Percentiles rank a stretch among this genome's conserved stretches.
phyloP scores from a whole-genome alignment of 1,140 invertebrate genomes.

The Nebria ingens region DNA sequence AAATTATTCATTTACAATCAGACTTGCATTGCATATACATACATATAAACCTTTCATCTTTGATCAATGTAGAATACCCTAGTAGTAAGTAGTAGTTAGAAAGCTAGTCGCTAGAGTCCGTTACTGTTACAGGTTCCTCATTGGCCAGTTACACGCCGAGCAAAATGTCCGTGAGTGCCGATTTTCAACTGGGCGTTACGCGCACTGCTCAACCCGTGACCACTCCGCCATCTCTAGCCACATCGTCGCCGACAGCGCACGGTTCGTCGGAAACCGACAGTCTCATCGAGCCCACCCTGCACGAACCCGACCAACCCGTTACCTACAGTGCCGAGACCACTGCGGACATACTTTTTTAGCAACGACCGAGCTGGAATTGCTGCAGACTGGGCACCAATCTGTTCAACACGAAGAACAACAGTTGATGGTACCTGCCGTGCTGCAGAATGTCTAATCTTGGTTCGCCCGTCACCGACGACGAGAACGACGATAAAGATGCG shows the following conservation, averaged over 20 bases:
- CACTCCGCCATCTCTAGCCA: slow-evolving; percentile 13
- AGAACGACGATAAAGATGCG: neutral
- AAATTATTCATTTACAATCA: too few species aligned
- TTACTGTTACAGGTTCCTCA: slow-evolving; percentile 28
- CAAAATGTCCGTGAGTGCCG: slow-evolving; percentile 25
- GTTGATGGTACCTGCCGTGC: neutral
- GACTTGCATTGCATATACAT: too few species aligned
- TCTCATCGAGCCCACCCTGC: neutral
- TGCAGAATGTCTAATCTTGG: neutral
- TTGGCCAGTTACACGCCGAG: slow-evolving; percentile 30
- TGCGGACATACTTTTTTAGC: neutral
- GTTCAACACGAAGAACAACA: neutral
- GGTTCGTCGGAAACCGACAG: neutral
- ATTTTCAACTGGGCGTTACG: slow-evolving; percentile 30
- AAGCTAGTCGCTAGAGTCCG: too few species aligned
- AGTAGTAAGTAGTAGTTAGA: too few species aligned
- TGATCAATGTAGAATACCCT: too few species aligned
- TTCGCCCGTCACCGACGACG: neutral
- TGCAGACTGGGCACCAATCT: neutral
- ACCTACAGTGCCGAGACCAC: neutral
- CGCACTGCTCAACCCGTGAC: slow-evolving; percentile 15
- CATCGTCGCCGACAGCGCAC: neutral
- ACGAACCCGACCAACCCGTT: neutral
- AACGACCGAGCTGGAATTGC: neutral
- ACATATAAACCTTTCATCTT: too few species aligned